Percentiles rank a stretch among this genome's conserved stretches.
phyloP scores from a whole-genome alignment of 2,888 invertebrate genomes.

The Nycteola revayana region DNA sequence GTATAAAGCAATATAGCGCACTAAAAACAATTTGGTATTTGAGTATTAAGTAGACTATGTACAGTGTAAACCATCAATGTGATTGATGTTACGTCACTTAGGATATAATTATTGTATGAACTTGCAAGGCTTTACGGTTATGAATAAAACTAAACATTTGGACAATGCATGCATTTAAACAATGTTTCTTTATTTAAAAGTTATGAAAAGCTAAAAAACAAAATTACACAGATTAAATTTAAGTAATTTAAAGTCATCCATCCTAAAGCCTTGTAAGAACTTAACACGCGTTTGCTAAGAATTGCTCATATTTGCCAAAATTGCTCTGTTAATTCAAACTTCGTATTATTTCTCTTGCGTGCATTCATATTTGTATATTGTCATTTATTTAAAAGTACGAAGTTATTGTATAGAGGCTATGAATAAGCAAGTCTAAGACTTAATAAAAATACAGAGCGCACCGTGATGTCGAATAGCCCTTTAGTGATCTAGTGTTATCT shows the following conservation, averaged over 20 bases:
- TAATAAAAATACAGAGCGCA: conserved; percentile 15
- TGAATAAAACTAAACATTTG: no score
- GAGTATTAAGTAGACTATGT: no score
- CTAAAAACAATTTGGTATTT: no score
- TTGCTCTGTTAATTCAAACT: conserved; percentile 18
- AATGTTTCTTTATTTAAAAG: no score
- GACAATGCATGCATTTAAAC: no score
- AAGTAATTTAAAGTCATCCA: no score
- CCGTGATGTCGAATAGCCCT: conserved; percentile 29
- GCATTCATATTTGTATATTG: conserved; percentile 12
- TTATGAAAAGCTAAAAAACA: no score
- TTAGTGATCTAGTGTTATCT: conserved; percentile 33
- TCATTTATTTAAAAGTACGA: conserved; percentile 12
- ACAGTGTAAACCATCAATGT: conserved; percentile 10
- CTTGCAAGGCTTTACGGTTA: no score
- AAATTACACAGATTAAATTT: no score
- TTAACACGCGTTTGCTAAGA: background rate
- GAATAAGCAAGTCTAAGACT: conserved; percentile 20
- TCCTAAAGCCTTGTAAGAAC: no score
- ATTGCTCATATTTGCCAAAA: conserved; percentile 29
- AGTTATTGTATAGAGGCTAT: conserved; percentile 27
- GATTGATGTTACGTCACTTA: conserved; percentile 11
- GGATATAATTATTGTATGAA: background rate
- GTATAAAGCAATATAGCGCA: conserved; percentile 2
- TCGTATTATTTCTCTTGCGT: conserved; percentile 7